phyloP scores from a whole-genome alignment of 2,888 invertebrate species.

The Atethmia centrago region DNA sequence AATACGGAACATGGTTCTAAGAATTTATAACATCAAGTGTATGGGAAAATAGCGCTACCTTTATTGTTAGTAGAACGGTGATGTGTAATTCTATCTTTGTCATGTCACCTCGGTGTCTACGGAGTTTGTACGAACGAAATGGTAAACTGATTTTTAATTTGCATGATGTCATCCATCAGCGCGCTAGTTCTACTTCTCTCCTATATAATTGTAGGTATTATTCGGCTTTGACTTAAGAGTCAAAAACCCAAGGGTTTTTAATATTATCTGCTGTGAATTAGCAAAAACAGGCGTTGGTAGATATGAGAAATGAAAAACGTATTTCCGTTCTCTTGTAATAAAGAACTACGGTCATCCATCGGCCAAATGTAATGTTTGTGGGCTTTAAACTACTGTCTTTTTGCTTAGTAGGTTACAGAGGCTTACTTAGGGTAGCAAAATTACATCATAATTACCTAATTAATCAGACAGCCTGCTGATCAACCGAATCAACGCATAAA shows the following conservation, averaged over 20 bases:
- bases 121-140: background rate
- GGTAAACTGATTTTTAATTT: slow-evolving; percentile 33
- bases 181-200: background rate
- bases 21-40: slow-evolving; percentile 50
- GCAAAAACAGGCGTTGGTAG: no score
- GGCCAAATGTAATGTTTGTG: background rate
- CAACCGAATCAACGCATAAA: slow-evolving; percentile 63
- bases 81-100: slow-evolving; percentile 57
- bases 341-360: background rate
- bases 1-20: slow-evolving; percentile 56
- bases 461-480: slow-evolving; percentile 54
- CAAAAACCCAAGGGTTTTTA: background rate
- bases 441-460: slow-evolving; percentile 58
- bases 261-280: background rate
- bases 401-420: background rate
- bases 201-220: background rate
- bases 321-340: background rate
- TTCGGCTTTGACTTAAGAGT: background rate
- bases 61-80: slow-evolving; percentile 47
- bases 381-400: background rate
- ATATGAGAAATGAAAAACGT: background rate
- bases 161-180: slow-evolving; percentile 19
- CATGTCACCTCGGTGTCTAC: slow-evolving; percentile 53
- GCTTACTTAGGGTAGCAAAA: slow-evolving; percentile 28
- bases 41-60: slow-evolving; percentile 55